phyloP scores from a whole-genome alignment of 2,888 invertebrate species.

The Ditula angustiorana region DNA sequence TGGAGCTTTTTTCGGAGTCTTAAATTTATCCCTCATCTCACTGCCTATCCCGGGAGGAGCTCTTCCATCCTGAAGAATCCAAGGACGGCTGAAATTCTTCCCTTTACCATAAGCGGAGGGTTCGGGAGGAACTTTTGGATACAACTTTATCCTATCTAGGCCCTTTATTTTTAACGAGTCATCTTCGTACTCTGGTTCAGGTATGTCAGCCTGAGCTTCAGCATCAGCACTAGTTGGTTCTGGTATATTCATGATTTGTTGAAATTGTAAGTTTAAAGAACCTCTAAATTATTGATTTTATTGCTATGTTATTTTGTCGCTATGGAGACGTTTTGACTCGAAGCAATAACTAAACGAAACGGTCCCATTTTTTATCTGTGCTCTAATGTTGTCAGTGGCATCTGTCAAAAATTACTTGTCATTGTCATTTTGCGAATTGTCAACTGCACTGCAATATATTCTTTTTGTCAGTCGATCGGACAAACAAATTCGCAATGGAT shows the following conservation, averaged over 20 bases:
- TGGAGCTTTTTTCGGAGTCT: conserved; percentile 61
- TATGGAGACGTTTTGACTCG: conserved; percentile 12
- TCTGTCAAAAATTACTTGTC: conserved; percentile 2
- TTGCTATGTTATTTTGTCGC: background rate
- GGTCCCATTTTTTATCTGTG: background rate
- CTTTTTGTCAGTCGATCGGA: background rate
- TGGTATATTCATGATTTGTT: conserved; percentile 43
- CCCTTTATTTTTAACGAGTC: conserved; percentile 69
- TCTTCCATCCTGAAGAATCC: conserved; percentile 79
- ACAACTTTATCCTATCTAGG: conserved; percentile 67
- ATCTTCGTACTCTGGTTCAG: conserved; percentile 58
- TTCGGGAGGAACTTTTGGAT: conserved; percentile 75
- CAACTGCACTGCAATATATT: background rate
- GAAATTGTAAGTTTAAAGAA: background rate
- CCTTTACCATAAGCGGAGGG: conserved; percentile 73
- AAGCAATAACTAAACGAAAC: conserved; percentile 15
- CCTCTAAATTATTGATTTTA: background rate
- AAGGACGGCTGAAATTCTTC: conserved; percentile 71
- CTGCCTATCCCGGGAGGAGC: conserved; percentile 66
- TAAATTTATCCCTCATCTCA: conserved; percentile 69
- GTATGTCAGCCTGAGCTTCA: conserved; percentile 71
- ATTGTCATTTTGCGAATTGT: conserved; percentile 18
- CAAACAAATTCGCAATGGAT: conserved; percentile 59
- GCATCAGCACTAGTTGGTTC: conserved; percentile 53
- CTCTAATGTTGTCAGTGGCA: background rate